Percentiles rank a stretch among this genome's conserved stretches.
These are phyloP conservation scores for Patella vulgata DNA, from an alignment of 1,140 invertebrate genomes.

Conservation along the genomic window DNA sequence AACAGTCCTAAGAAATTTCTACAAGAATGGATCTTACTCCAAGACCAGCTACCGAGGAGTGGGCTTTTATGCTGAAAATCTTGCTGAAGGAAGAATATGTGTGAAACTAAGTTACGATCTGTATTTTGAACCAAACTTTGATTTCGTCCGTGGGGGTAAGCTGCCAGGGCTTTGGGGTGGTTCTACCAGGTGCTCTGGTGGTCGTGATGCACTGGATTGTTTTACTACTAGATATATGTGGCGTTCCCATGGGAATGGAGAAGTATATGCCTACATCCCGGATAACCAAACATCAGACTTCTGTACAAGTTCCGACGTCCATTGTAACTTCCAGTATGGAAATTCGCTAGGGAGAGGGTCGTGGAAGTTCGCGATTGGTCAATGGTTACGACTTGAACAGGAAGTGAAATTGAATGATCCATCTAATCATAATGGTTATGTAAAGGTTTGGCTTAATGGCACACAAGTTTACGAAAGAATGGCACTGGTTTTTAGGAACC, in stretches of 20 bases:
- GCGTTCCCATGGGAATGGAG: constrained; percentile 34
- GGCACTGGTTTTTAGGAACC: constrained; percentile 10
- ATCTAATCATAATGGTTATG: constrained; percentile 10
- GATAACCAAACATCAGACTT: constrained; percentile 12
- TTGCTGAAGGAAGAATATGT: constrained; percentile 5
- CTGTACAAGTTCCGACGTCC: not conserved
- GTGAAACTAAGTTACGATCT: constrained; percentile 38
- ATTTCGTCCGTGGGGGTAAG: constrained; percentile 47
- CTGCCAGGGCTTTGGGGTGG: constrained; percentile 42
- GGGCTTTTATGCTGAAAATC: constrained; percentile 33
- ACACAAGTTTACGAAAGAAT: no score
- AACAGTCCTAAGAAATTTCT: constrained; percentile 12
- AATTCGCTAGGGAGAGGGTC: constrained; percentile 24
- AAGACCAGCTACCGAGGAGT: constrained; percentile 19
- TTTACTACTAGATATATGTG: constrained; percentile 51
- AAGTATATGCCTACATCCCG: constrained; percentile 41
- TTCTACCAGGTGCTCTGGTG: constrained; percentile 30
- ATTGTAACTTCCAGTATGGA: constrained; percentile 21
- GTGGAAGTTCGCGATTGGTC: constrained; percentile 15
- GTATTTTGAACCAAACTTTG: constrained; percentile 38
- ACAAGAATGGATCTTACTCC: constrained; percentile 22
- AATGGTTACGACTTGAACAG: constrained; percentile 26
- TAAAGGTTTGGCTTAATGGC: no score
- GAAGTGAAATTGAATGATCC: constrained; percentile 19
- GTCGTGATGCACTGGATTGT: constrained; percentile 32